These are phyloP conservation scores for Galeruca laticollis DNA, from an alignment of 2,888 invertebrate species.

Conservation along the genomic window DNA sequence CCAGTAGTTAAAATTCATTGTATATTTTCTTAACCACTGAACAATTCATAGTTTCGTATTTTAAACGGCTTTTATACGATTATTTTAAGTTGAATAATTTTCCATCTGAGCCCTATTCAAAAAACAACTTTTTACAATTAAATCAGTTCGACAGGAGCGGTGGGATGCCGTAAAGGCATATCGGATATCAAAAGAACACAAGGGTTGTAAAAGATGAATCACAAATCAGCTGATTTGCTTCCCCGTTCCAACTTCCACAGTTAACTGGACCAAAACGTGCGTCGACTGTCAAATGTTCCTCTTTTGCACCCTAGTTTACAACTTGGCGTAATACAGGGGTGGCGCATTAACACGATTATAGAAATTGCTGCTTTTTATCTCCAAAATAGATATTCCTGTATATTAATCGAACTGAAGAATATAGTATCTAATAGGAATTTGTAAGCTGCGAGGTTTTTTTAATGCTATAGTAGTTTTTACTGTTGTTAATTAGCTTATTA, in stretches of 20 bases:
- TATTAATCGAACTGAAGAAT: too few relatives aligned
- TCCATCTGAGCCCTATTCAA: slow-evolving; percentile 26
- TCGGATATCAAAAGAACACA: slow-evolving; percentile 47
- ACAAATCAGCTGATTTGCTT: slow-evolving; percentile 63
- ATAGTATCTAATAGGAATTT: too few relatives aligned
- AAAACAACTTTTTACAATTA: slow-evolving; percentile 44
- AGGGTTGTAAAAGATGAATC: slow-evolving; percentile 52
- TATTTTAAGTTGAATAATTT: slow-evolving; percentile 33
- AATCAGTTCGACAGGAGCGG: slow-evolving; percentile 40
- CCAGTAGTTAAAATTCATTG: too few relatives aligned
- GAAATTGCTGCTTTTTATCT: background rate
- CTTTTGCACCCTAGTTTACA: slow-evolving; percentile 47
- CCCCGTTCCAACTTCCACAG: slow-evolving; percentile 52
- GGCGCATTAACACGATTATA: background rate
- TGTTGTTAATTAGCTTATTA: too few relatives aligned
- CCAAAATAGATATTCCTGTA: too few relatives aligned
- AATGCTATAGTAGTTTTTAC: too few relatives aligned
- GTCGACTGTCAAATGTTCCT: slow-evolving; percentile 60
- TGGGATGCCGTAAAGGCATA: slow-evolving; percentile 33
- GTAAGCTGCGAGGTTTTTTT: too few relatives aligned
- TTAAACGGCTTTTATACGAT: slow-evolving; percentile 61
- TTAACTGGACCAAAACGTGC: slow-evolving; percentile 65
- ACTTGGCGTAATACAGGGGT: slow-evolving; percentile 32
- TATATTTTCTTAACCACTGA: too few relatives aligned
- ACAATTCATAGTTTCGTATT: slow-evolving; percentile 31